phyloP scores from a whole-genome alignment of 2,797 vertebrate genomes.

The Eulemur rubriventer region DNA sequence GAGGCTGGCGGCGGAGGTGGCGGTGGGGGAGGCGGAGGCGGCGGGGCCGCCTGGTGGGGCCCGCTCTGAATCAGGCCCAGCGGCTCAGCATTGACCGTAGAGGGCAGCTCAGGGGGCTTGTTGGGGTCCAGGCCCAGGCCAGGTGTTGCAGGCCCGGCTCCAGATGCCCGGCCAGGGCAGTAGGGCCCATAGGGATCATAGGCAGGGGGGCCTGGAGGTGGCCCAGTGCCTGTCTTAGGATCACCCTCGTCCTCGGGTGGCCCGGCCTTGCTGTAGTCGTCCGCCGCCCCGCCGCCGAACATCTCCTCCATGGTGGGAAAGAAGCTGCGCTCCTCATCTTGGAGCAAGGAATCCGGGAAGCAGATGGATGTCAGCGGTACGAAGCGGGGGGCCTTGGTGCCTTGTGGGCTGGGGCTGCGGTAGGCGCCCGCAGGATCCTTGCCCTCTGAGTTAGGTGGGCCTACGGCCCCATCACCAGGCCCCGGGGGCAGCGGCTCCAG shows the following conservation, averaged over 20 bases:
- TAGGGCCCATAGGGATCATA: slow-evolving; percentile 77
- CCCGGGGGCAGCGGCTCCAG: slow-evolving; percentile 78
- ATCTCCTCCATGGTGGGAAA: slow-evolving; percentile 98
- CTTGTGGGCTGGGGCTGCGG: slow-evolving; percentile 89
- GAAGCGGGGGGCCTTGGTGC: slow-evolving; percentile 88
- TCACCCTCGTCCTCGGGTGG: slow-evolving; percentile 46
- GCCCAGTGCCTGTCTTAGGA: slow-evolving; percentile 59
- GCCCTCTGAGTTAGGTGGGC: slow-evolving; percentile 87
- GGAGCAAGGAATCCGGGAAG: slow-evolving; percentile 95
- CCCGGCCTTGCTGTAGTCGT: slow-evolving; percentile 91
- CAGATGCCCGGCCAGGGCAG: slow-evolving; percentile 32
- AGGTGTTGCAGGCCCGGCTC: slow-evolving; percentile 75
- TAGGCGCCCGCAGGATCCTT: slow-evolving; percentile 86
- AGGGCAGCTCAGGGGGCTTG: slow-evolving; percentile 93
- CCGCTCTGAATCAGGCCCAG: slow-evolving; percentile 93
- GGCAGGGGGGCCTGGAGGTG: not conserved
- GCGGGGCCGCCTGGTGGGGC: slow-evolving; percentile 69
- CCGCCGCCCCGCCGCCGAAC: slow-evolving; percentile 90
- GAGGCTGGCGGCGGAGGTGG: slow-evolving; percentile 76
- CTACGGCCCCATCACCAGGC: slow-evolving; percentile 66
- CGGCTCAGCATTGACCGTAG: slow-evolving; percentile 95
- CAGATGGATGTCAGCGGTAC: slow-evolving; percentile 96
- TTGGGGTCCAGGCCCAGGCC: slow-evolving; percentile 93
- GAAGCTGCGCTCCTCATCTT: slow-evolving; percentile 95
- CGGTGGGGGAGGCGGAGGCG: slow-evolving; percentile 58